Conservation (phyloP, 1,140 invertebrate genomes). For the Psilanteris sp. region DNA sequence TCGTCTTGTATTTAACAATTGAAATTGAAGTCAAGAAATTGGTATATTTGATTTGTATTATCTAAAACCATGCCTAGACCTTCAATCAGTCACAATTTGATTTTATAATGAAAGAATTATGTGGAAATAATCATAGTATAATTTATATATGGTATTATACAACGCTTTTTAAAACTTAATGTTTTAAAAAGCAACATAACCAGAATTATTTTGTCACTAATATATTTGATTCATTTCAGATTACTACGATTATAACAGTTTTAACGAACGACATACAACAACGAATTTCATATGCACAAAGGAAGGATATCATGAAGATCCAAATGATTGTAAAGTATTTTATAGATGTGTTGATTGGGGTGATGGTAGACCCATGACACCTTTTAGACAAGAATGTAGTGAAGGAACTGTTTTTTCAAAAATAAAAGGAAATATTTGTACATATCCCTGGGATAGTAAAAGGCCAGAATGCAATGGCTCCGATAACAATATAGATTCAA, state of each 20-base stretch:
- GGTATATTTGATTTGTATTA: no score
- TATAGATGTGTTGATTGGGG: slow-evolving; percentile 82
- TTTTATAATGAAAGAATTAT: no score
- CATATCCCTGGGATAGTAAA: slow-evolving; percentile 83
- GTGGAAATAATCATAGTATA: no score
- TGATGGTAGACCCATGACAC: slow-evolving; percentile 69
- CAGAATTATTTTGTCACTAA: no score
- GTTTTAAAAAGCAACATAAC: no score
- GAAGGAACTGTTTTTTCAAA: slow-evolving; percentile 86
- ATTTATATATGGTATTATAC: no score
- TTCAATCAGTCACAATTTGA: no score
- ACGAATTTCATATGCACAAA: slow-evolving; percentile 78
- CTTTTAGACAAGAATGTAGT: slow-evolving; percentile 85
- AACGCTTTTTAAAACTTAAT: no score
- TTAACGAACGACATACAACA: slow-evolving; percentile 34
- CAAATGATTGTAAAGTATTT: slow-evolving; percentile 81
- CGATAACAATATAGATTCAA: slow-evolving; percentile 70
- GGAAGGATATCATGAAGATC: slow-evolving; percentile 82
- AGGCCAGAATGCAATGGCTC: slow-evolving; percentile 80
- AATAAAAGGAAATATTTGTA: slow-evolving; percentile 83
- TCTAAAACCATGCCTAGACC: no score
- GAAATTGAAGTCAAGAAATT: no score
- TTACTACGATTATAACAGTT: slow-evolving; percentile 52
- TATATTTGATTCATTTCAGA: slow-evolving; percentile 62
- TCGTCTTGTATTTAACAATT: no score